phyloP scores from a whole-genome alignment of 2,797 vertebrate genomes.

The Chaetodon trifasciatus region DNA sequence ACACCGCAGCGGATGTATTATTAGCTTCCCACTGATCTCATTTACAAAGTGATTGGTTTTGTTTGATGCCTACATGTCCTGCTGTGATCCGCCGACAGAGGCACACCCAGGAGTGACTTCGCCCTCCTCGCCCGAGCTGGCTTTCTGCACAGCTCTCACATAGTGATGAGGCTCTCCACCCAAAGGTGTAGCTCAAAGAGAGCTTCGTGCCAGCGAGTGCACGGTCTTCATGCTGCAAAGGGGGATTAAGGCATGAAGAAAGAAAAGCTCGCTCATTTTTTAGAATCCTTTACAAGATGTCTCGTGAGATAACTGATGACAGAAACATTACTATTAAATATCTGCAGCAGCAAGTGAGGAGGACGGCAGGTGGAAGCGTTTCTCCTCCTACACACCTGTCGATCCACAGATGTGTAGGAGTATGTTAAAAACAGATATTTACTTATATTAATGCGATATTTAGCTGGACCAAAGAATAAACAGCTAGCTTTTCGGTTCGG shows the following conservation, averaged over 20 bases:
- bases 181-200: constrained; percentile 16
- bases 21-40: constrained; percentile 78
- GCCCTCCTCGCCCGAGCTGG: constrained; percentile 21
- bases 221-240: neutral
- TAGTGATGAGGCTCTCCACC: constrained; percentile 15
- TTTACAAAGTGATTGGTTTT: constrained; percentile 81
- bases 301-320: neutral
- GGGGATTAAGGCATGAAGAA: neutral
- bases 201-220: neutral
- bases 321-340: neutral
- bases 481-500: neutral
- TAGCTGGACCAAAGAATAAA: neutral
- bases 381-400: too few species aligned
- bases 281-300: neutral
- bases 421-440: neutral
- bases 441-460: neutral
- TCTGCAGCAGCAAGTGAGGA: too few species aligned
- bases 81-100: constrained; percentile 60
- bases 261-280: neutral
- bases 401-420: too few species aligned
- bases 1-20: constrained; percentile 65
- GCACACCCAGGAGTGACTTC: constrained; percentile 36
- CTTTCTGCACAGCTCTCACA: constrained; percentile 30
- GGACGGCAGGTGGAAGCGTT: too few species aligned
- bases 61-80: constrained; percentile 62